phyloP scores from a whole-genome alignment of 2,888 invertebrate species.

The Ametastegia equiseti region DNA sequence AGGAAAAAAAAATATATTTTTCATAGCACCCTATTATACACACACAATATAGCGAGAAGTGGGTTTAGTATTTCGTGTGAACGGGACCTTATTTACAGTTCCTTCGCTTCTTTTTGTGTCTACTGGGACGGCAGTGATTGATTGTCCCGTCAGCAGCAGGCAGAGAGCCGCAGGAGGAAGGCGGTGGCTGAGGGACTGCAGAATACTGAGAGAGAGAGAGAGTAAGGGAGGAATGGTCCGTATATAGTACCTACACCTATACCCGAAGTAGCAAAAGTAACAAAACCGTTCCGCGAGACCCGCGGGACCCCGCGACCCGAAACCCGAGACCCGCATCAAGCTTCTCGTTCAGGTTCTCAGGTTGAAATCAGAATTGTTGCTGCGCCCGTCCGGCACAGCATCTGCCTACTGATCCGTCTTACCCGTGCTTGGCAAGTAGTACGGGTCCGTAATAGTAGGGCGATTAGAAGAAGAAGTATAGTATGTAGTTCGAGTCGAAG shows the following conservation, averaged over 20 bases:
- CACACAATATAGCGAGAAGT: not conserved
- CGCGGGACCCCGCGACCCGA: conserved; percentile 48
- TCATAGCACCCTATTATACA: not conserved
- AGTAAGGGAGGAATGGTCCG: conserved; percentile 35
- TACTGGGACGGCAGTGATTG: conserved; percentile 70
- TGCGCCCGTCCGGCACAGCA: conserved; percentile 31
- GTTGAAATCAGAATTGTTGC: conserved; percentile 34
- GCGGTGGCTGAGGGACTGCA: conserved; percentile 42
- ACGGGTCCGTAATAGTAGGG: not conserved
- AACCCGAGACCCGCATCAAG: conserved; percentile 37
- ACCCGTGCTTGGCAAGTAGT: not conserved
- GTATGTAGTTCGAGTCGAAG: not conserved
- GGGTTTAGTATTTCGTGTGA: conserved; percentile 49
- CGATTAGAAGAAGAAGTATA: conserved; percentile 1
- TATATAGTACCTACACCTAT: not conserved
- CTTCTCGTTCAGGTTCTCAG: conserved; percentile 34
- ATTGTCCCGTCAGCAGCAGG: conserved; percentile 73
- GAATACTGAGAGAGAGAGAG: conserved; percentile 32
- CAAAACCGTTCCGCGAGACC: conserved; percentile 59
- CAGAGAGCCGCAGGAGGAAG: conserved; percentile 52
- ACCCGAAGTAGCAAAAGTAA: conserved; percentile 69
- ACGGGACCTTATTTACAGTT: conserved; percentile 53
- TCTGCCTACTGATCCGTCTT: conserved; percentile 34
- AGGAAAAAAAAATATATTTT: not conserved
- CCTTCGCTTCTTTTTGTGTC: conserved; percentile 66